Evolutionary conservation across 2,797 vertebrate genomes (phyloP), one percentile per base, ranked within the genome.

Genomic region (Phalloptychus januarius): DNA sequence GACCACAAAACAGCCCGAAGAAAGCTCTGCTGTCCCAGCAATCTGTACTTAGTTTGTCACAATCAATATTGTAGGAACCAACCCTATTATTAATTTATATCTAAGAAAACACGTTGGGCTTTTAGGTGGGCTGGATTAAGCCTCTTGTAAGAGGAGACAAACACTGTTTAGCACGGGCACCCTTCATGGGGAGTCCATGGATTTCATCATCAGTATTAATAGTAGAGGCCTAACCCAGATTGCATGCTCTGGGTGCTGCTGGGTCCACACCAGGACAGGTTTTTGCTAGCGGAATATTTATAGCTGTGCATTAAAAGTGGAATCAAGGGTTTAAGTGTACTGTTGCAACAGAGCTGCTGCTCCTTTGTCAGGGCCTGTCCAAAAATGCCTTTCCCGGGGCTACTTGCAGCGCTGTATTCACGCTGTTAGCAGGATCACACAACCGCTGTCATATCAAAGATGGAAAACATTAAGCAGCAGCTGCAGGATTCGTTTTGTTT

Each of bases 251-350:
- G 86, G 91, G 90, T 71, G 87, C 93, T 91, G 91, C 85, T 80
- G 87, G 82, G 84, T 84, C 88, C 81, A 61, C 92, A 91, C 86
- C 92, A 87, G 87, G 92, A 89, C 94, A 95, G 94, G 92, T 94
- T 93, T 95, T 95, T 86, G 91, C 92, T 83, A 72, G 93, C 89
- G 93, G 91, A 95, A 95, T 95, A 96, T 96, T 96, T 96, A 96
- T 95, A 96, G 94, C 92, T 91, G 91, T 94, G 93, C 94, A 95
- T 96, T 95, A 95, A 95, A 94, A 89, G 88, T 91, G 89, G 93
- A 95, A 94, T 95, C 94, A 93, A 93, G 88, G 92, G 92, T 95
- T 95, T 94, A 95, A 93, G 91, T 94, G 94, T 94, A 91, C 93
- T 88, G 77, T 95, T 95, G 91, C 94, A 93, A 90, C 94, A 94